Evolutionary conservation across 2,888 invertebrate genomes (phyloP).

Genomic region (Temnothorax ravouxi): DNA sequence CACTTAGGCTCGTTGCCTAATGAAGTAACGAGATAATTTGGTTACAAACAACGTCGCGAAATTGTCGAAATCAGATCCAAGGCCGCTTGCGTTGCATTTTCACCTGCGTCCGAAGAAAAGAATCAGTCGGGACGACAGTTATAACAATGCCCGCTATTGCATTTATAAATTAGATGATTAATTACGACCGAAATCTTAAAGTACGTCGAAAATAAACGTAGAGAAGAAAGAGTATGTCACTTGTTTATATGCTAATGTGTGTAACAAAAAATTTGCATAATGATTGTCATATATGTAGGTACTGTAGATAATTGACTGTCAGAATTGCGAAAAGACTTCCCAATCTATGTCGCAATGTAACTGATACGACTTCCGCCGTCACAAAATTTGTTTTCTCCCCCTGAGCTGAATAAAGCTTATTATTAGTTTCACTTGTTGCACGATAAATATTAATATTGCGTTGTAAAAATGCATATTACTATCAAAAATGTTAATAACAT

Average conservation of each 20-base stretch:
- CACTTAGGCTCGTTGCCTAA: slow-evolving; percentile 64
- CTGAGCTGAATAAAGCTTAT: background rate
- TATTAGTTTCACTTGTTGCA: background rate
- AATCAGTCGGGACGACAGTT: slow-evolving; percentile 1
- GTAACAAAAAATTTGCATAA: background rate
- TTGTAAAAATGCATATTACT: too few relatives aligned
- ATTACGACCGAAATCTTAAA: background rate
- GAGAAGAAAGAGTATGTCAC: background rate
- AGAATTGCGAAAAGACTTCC: slow-evolving; percentile 1
- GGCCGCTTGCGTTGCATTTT: slow-evolving; percentile 69
- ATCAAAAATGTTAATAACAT: background rate
- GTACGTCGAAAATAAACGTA: background rate
- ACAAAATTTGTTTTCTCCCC: background rate
- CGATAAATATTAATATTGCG: background rate
- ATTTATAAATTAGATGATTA: slow-evolving; percentile 11
- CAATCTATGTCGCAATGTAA: background rate
- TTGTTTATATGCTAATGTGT: background rate
- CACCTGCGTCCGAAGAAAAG: slow-evolving; percentile 57
- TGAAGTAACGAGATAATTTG: slow-evolving; percentile 75
- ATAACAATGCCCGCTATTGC: slow-evolving; percentile 58
- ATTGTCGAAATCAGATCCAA: slow-evolving; percentile 68
- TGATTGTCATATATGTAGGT: background rate
- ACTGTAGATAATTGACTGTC: background rate
- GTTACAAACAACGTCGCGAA: slow-evolving; percentile 64
- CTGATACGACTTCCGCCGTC: background rate